These are phyloP conservation scores for Salarias fasciatus DNA, from an alignment of 2,797 vertebrate species.

Conservation along the genomic window DNA sequence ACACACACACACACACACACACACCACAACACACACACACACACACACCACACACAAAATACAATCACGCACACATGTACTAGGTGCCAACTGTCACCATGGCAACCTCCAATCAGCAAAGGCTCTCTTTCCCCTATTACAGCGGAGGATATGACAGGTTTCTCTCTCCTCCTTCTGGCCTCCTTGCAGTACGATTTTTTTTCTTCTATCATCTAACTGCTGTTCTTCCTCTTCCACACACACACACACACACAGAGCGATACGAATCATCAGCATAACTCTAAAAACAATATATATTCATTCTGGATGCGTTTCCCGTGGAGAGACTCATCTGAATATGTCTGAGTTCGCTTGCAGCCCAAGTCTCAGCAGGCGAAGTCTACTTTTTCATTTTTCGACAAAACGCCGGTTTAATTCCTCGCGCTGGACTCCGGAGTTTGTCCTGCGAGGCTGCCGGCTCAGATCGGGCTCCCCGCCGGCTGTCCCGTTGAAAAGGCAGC, in stretches of 20 bases:
- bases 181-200: constrained; percentile 47
- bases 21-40: constrained; percentile 13
- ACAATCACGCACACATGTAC: constrained; percentile 46
- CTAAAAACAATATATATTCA: constrained; percentile 25
- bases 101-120: constrained; percentile 80
- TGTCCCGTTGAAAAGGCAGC: no score
- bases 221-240: constrained; percentile 1
- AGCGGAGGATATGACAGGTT: constrained; percentile 74
- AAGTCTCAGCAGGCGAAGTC: no score
- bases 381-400: no score
- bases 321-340: no score
- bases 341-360: neutral
- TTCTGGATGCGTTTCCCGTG: no score
- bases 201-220: constrained; percentile 7
- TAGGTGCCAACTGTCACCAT: constrained; percentile 75
- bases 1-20: no score
- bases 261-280: constrained; percentile 17
- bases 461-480: no score
- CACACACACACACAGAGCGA: constrained; percentile 9
- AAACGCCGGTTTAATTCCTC: no score
- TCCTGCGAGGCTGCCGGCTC: no score
- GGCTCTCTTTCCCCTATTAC: constrained; percentile 67
- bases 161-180: constrained; percentile 54
- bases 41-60: constrained; percentile 57
- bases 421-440: no score